Conservation (phyloP, 2,888 invertebrate genomes). For the Caenorhabditis drosophilae region DNA sequence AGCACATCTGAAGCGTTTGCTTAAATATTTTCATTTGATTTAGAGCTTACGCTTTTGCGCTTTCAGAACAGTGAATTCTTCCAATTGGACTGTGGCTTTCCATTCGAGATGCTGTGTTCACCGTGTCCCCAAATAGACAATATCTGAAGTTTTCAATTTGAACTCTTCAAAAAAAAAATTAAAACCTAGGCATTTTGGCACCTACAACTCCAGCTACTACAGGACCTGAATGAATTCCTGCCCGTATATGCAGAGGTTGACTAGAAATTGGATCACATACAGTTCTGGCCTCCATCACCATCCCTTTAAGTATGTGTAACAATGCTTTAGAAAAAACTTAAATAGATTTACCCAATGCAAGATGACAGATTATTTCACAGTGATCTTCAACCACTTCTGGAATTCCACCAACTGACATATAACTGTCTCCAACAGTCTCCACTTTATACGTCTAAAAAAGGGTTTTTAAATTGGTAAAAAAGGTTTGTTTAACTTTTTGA, state of each 20-base stretch:
- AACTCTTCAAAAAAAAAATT: neutral
- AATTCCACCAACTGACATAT: slow-evolving; percentile 64
- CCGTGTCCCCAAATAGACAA: slow-evolving; percentile 63
- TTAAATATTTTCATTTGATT: too few species aligned
- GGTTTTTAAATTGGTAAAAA: neutral
- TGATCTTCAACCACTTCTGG: slow-evolving; percentile 61
- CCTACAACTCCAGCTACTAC: slow-evolving; percentile 65
- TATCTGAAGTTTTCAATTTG: slow-evolving; percentile 37
- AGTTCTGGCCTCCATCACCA: slow-evolving; percentile 65
- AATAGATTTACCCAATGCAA: slow-evolving; percentile 69
- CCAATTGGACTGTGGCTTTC: slow-evolving; percentile 58
- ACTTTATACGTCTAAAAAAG: slow-evolving; percentile 55
- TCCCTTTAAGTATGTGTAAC: slow-evolving; percentile 44
- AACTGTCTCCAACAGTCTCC: slow-evolving; percentile 63
- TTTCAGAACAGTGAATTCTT: slow-evolving; percentile 58
- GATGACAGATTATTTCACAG: slow-evolving; percentile 67
- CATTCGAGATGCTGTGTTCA: slow-evolving; percentile 60
- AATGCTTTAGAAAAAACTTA: slow-evolving; percentile 20
- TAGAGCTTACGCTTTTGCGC: slow-evolving; percentile 40
- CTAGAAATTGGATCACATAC: slow-evolving; percentile 60
- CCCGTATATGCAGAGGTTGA: slow-evolving; percentile 52
- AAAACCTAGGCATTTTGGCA: slow-evolving; percentile 60
- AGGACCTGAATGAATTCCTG: slow-evolving; percentile 64
- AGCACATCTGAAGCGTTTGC: slow-evolving; percentile 56
- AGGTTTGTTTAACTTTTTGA: slow-evolving; percentile 29